phyloP scores from a whole-genome alignment of 2,888 invertebrate species.

The Pristionchus maxplancki region DNA sequence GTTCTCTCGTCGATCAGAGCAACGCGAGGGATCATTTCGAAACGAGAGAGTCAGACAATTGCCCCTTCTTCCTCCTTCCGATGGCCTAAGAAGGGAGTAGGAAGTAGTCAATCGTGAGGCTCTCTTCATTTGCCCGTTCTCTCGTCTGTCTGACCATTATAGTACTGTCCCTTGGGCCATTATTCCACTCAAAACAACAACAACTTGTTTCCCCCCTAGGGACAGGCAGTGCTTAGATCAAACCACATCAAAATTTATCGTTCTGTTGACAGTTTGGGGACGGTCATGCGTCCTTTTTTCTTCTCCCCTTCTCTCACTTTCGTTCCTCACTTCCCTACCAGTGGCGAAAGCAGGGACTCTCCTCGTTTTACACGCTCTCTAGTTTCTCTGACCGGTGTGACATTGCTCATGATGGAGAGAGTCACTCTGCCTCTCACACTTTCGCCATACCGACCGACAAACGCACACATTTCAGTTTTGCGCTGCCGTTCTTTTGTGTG shows the following conservation, averaged over 20 bases:
- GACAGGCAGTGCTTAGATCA: background rate
- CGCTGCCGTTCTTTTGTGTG: background rate
- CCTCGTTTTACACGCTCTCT: background rate
- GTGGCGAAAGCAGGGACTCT: background rate
- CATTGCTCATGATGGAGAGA: too few species aligned
- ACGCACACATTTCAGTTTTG: background rate
- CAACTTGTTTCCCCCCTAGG: background rate
- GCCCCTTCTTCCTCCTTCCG: too few species aligned
- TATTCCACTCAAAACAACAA: background rate
- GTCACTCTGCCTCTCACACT: background rate
- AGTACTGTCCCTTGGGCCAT: background rate
- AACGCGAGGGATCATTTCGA: too few species aligned
- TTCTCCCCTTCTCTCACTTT: too few species aligned
- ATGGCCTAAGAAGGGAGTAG: too few species aligned
- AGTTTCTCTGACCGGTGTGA: too few species aligned
- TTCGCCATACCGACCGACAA: background rate
- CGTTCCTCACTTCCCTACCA: background rate
- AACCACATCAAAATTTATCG: background rate
- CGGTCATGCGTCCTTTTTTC: slow-evolving; percentile 14
- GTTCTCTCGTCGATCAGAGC: too few species aligned
- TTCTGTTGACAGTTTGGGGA: background rate
- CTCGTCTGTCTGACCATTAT: too few species aligned
- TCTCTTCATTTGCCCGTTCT: too few species aligned
- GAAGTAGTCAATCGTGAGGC: too few species aligned
- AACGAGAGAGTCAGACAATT: too few species aligned